A percentile compares a stretch with the other conserved stretches of the same genome.
Conservation (phyloP, 1,140 invertebrate genomes). For the Hyphantria cunea region DNA sequence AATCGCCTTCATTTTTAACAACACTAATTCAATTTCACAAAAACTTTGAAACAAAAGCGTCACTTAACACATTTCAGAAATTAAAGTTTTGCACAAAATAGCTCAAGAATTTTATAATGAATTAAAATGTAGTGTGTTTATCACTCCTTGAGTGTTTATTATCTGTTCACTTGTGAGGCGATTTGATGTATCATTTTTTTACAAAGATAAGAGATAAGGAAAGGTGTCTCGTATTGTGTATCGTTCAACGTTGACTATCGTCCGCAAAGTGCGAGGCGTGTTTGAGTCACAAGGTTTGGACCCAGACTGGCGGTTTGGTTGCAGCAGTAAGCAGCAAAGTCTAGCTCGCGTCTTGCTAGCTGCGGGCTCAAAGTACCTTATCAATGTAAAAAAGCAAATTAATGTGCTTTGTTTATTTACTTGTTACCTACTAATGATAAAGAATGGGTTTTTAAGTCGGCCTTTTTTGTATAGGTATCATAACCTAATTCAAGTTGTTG, state of each 20-base stretch:
- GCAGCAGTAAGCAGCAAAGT: background rate
- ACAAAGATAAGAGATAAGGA: conserved; percentile 69
- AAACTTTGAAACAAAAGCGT: background rate
- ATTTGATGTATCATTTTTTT: conserved; percentile 72
- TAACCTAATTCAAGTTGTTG: too few species aligned
- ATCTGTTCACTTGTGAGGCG: conserved; percentile 63
- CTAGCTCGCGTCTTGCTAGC: background rate
- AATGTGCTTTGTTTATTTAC: conserved; percentile 6
- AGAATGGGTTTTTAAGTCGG: too few species aligned
- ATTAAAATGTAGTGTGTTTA: conserved; percentile 39
- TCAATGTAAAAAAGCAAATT: too few species aligned
- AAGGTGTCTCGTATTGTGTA: conserved; percentile 28
- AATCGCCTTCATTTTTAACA: conserved; percentile 38
- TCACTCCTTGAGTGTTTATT: conserved; percentile 57
- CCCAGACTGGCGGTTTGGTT: conserved; percentile 42
- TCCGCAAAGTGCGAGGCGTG: conserved; percentile 38
- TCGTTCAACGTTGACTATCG: background rate
- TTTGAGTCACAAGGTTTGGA: conserved; percentile 32
- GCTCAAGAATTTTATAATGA: conserved; percentile 6
- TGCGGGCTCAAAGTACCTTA: background rate
- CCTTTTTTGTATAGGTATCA: background rate
- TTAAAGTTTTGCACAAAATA: background rate
- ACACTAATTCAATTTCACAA: conserved; percentile 3
- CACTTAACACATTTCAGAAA: background rate
- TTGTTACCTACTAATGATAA: background rate